phyloP scores from a whole-genome alignment of 2,113 vertebrate genomes.

The Otus sunia region DNA sequence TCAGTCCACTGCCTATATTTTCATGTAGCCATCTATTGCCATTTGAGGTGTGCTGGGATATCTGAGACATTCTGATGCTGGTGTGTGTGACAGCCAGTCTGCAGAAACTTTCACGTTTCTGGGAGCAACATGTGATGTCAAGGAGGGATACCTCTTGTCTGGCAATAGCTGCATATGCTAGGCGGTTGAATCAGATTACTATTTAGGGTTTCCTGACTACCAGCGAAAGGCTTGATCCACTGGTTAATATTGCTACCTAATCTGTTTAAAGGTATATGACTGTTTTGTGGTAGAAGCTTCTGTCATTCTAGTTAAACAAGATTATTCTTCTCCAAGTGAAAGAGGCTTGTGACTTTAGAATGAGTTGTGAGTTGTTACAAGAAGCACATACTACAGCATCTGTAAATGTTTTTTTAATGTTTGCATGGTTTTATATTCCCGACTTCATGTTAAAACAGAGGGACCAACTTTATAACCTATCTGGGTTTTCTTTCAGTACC shows the following conservation, averaged over 20 bases:
- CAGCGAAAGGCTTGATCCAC: not conserved
- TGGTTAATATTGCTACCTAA: not conserved
- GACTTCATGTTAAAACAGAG: not conserved
- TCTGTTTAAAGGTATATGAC: not conserved
- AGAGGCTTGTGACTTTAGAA: not conserved
- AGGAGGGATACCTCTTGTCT: not conserved
- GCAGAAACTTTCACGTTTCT: not conserved
- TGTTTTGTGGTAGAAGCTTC: not conserved
- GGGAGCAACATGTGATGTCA: no score
- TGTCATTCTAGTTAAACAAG: not conserved
- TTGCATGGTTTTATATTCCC: not conserved
- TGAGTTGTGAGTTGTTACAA: not conserved
- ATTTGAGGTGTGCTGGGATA: not conserved
- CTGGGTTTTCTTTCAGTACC: not conserved
- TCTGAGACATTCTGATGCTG: no score
- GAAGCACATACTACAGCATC: not conserved
- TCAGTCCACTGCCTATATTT: not conserved
- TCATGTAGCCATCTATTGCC: fast-evolving
- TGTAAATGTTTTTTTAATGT: not conserved
- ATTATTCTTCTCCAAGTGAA: not conserved
- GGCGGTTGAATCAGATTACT: not conserved
- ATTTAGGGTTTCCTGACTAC: not conserved
- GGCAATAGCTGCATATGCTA: not conserved
- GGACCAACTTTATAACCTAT: not conserved
- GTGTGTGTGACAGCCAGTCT: not conserved